Evolutionary conservation across 2,888 invertebrate species (phyloP).

Genomic region (Drosophila paucipuncta): DNA sequence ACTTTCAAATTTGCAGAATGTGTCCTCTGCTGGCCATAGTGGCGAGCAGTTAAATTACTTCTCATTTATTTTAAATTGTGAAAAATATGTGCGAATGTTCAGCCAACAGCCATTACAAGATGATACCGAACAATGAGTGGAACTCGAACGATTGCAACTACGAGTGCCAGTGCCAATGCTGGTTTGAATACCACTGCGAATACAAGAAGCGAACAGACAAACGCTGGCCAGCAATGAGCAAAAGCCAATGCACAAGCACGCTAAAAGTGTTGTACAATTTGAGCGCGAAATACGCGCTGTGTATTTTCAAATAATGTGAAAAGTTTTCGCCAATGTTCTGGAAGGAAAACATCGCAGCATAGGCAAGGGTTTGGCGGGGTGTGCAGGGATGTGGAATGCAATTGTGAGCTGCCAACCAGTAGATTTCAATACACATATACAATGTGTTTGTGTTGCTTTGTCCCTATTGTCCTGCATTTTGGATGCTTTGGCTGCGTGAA

Average conservation of each 20-base stretch:
- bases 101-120: conserved; percentile 66
- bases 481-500: conserved; percentile 64
- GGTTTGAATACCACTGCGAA: conserved; percentile 7
- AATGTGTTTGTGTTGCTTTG: conserved; percentile 66
- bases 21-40: conserved; percentile 43
- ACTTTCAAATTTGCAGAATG: conserved; percentile 39
- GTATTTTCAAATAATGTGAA: conserved; percentile 80
- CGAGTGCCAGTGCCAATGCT: conserved; percentile 8
- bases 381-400: neutral
- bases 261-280: conserved; percentile 74
- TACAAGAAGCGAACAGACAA: conserved; percentile 25
- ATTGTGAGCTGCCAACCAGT: conserved; percentile 23
- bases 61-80: conserved; percentile 81
- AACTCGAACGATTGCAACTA: conserved; percentile 33
- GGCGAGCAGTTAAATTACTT: conserved; percentile 78
- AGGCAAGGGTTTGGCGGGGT: neutral
- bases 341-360: neutral
- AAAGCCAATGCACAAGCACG: conserved; percentile 69
- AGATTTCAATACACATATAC: conserved; percentile 59
- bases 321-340: conserved; percentile 65
- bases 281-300: conserved; percentile 69
- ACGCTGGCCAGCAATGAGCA: conserved; percentile 33
- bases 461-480: conserved; percentile 69
- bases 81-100: conserved; percentile 76
- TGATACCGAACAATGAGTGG: conserved; percentile 59